Evolutionary conservation across 2,113 vertebrate species (phyloP).

Genomic region (Nothocercus nigrocapillus): DNA sequence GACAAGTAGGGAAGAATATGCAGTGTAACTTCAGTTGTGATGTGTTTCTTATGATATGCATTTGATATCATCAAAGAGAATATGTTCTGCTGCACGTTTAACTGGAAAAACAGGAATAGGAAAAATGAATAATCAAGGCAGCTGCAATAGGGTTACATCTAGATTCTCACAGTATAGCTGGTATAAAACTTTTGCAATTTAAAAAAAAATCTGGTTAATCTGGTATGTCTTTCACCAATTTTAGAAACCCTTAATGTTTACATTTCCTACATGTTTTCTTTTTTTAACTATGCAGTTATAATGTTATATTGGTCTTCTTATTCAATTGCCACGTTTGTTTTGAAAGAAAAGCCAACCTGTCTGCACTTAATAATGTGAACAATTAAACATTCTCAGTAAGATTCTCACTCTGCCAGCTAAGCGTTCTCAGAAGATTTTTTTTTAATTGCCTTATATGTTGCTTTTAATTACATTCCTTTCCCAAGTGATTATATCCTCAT

Average conservation of each 20-base stretch:
- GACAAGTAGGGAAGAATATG: not conserved
- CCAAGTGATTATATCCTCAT: conserved; percentile 55
- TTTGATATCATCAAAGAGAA: not conserved
- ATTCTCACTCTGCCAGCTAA: conserved; percentile 43
- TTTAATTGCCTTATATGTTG: conserved; percentile 45
- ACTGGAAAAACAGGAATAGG: conserved; percentile 24
- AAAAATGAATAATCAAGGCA: not conserved
- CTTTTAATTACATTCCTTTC: conserved; percentile 72
- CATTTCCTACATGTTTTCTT: not conserved
- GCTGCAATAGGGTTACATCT: not conserved
- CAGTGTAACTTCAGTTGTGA: not conserved
- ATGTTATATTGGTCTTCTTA: not conserved
- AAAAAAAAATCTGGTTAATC: not conserved
- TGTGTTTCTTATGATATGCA: not conserved
- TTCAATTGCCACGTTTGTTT: conserved; percentile 61
- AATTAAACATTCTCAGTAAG: conserved; percentile 63
- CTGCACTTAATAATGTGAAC: conserved; percentile 55
- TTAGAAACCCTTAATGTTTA: not conserved
- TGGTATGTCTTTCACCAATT: not conserved
- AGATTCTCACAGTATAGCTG: not conserved
- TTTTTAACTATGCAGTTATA: not conserved
- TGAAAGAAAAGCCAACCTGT: conserved; percentile 47
- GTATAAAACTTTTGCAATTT: not conserved
- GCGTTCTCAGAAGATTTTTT: conserved; percentile 29
- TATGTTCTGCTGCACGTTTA: conserved; percentile 5